Conservation (phyloP, 2,888 invertebrate genomes). For the Tupiocoris notatus region DNA sequence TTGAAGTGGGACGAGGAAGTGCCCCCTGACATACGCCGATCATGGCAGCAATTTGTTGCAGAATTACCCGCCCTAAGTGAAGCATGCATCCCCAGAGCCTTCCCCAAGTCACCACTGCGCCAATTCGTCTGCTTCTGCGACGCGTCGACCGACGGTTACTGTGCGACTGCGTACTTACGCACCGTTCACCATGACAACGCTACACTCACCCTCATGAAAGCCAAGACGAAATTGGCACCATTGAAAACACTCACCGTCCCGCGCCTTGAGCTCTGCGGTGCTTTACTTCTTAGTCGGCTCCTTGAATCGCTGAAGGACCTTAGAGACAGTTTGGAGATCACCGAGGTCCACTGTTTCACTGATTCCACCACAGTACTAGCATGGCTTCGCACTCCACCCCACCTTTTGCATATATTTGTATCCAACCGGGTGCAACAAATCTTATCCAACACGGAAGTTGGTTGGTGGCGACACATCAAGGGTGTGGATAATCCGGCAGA, state of each 20-base stretch:
- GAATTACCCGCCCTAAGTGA: neutral
- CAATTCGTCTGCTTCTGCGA: conserved; percentile 22
- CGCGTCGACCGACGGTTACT: conserved; percentile 15
- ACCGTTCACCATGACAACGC: neutral
- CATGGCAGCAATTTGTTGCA: neutral
- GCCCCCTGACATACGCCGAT: neutral
- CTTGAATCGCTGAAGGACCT: neutral
- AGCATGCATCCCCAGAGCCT: neutral
- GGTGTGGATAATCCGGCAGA: conserved; percentile 52
- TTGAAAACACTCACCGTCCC: conserved; percentile 39
- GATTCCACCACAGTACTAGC: conserved; percentile 27
- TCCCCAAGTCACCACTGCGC: neutral
- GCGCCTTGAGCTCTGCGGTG: conserved; percentile 43
- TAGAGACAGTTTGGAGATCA: neutral
- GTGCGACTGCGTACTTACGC: conserved; percentile 12
- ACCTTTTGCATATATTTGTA: conserved; percentile 27
- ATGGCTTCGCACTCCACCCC: conserved; percentile 26
- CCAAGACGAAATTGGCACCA: conserved; percentile 11
- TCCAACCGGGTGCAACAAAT: conserved; percentile 27
- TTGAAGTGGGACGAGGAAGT: conserved; percentile 12
- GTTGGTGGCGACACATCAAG: conserved; percentile 34
- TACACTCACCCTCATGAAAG: neutral
- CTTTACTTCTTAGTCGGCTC: conserved; percentile 24
- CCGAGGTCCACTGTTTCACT: conserved; percentile 12
- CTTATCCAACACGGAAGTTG: neutral